Evolutionary conservation across 2,113 vertebrate species (phyloP).

Genomic region (Petrocephalus microphthalmus): DNA sequence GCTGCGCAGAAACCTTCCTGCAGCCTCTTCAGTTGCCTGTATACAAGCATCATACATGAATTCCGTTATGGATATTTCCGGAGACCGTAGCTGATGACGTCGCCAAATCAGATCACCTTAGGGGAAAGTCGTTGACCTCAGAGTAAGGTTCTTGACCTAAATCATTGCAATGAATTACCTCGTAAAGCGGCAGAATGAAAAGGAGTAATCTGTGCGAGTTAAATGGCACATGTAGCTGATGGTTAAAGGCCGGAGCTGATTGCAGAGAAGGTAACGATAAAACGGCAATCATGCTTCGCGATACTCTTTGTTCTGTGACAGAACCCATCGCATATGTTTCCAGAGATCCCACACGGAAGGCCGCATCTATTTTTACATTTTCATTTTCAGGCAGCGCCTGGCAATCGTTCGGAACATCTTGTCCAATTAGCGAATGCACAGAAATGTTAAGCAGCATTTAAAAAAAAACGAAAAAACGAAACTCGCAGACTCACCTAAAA

Average conservation of each 20-base stretch:
- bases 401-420: conserved; percentile 1
- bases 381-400: background rate
- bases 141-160: background rate
- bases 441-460: background rate
- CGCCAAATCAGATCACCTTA: background rate
- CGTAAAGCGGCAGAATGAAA: background rate
- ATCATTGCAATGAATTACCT: background rate
- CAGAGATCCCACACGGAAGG: background rate
- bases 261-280: background rate
- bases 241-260: background rate
- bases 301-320: background rate
- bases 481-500: background rate
- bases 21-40: background rate
- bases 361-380: conserved; percentile 17
- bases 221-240: background rate
- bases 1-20: background rate
- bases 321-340: background rate
- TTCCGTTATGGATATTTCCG: background rate
- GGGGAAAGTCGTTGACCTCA: background rate
- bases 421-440: conserved; percentile 16
- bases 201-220: background rate
- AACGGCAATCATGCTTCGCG: background rate
- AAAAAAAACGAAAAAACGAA: background rate
- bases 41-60: background rate
- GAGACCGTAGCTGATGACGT: background rate